Evolutionary conservation across 2,113 vertebrate genomes (phyloP).

Genomic region (Hypomesus transpacificus): DNA sequence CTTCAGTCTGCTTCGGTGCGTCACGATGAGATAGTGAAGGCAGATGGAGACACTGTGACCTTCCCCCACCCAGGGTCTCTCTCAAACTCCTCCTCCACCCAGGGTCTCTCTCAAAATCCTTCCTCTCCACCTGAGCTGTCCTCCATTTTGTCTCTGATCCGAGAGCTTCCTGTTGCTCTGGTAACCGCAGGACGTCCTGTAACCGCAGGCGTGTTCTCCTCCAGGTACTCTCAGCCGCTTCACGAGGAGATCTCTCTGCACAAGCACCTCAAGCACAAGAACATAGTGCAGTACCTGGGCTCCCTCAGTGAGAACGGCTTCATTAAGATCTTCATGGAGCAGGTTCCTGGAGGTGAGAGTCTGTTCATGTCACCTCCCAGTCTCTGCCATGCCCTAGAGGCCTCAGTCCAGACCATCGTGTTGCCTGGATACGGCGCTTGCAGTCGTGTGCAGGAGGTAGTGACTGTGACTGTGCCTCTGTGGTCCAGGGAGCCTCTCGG

Average conservation of each 20-base stretch:
- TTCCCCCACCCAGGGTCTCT: not conserved
- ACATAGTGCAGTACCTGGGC: constrained; percentile 97
- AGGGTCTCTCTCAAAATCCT: not conserved
- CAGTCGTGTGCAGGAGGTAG: no score
- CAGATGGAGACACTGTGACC: not conserved
- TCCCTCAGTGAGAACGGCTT: constrained; percentile 96
- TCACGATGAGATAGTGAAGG: not conserved
- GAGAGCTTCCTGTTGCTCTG: no score
- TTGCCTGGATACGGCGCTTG: no score
- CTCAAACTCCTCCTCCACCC: no score
- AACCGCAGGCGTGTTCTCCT: not conserved
- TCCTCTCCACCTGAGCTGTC: no score
- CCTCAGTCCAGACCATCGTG: not conserved
- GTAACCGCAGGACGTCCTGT: not conserved
- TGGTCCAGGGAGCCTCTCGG: constrained; percentile 90
- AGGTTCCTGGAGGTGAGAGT: constrained; percentile 94
- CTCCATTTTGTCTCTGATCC: no score
- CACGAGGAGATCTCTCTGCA: constrained; percentile 98
- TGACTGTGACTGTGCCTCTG: no score
- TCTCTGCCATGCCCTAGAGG: not conserved
- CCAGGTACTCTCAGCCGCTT: constrained; percentile 93
- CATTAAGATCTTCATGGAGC: constrained; percentile 99
- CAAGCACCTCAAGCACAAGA: constrained; percentile 98
- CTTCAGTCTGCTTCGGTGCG: not conserved
- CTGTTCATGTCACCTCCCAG: not conserved